A percentile compares a stretch with the other conserved stretches of the same genome.
These are phyloP conservation scores for Seriola rivoliana DNA, from an alignment of 2,113 vertebrate genomes.

Conservation along the genomic window DNA sequence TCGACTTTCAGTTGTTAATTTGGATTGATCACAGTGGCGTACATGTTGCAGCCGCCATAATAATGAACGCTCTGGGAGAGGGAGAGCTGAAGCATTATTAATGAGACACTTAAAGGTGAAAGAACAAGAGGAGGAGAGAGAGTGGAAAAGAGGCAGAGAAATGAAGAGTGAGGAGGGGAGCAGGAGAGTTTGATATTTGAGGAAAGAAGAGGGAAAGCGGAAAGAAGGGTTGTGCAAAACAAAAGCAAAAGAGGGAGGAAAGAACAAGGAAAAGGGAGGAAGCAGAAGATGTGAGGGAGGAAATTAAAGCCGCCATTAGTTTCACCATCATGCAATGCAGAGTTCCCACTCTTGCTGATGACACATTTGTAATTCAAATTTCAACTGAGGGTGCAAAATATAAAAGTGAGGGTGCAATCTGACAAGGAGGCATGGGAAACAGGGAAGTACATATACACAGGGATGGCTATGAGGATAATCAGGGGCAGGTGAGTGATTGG, in stretches of 20 bases:
- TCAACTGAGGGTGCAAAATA: too few species aligned
- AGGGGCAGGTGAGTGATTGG: too few species aligned
- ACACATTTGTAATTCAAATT: too few species aligned
- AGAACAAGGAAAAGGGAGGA: not conserved
- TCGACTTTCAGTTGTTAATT: slow-evolving; percentile 64
- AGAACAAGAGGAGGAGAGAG: slow-evolving; percentile 5
- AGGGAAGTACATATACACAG: too few species aligned
- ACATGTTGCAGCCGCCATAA: slow-evolving; percentile 55
- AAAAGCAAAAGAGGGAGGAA: not conserved
- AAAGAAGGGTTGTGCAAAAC: too few species aligned
- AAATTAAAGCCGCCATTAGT: too few species aligned
- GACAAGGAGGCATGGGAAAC: too few species aligned
- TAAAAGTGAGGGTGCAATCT: too few species aligned
- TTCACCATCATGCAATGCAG: too few species aligned
- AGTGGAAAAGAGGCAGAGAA: slow-evolving; percentile 35
- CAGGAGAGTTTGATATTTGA: not conserved
- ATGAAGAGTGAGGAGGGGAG: slow-evolving; percentile 14
- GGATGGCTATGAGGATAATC: too few species aligned
- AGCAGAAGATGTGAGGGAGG: too few species aligned
- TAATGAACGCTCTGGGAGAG: slow-evolving; percentile 63
- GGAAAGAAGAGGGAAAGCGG: not conserved
- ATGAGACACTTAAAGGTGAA: slow-evolving; percentile 72
- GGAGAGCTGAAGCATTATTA: slow-evolving; percentile 63
- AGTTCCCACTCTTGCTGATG: too few species aligned
- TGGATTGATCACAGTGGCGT: slow-evolving; percentile 68